Conservation (phyloP, 1,140 invertebrate species). For the Drosophila carrolli region DNA sequence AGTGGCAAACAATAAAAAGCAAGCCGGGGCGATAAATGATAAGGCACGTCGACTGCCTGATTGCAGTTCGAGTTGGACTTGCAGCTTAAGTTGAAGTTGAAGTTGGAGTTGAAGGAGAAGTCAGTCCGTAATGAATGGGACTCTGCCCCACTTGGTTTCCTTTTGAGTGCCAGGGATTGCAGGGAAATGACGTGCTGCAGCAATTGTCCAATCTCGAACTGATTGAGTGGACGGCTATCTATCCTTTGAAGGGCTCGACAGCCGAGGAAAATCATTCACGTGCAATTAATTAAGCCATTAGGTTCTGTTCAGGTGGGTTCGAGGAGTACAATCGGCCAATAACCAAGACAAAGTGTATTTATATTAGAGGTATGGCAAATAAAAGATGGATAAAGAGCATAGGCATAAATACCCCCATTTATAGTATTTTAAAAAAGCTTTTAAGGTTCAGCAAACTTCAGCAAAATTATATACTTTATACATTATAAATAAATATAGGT, state of each 20-base stretch:
- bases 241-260: constrained; percentile 9
- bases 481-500: not conserved
- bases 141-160: constrained; percentile 29
- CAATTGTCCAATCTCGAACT: constrained; percentile 34
- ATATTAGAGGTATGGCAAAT: not conserved
- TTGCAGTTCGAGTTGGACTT: constrained; percentile 40
- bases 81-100: constrained; percentile 16
- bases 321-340: not conserved
- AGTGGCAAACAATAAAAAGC: constrained; percentile 75
- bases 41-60: constrained; percentile 65
- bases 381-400: not conserved
- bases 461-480: not conserved
- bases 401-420: no score
- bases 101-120: constrained; percentile 2
- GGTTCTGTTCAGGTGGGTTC: constrained; percentile 14
- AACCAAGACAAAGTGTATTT: not conserved
- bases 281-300: constrained; percentile 54
- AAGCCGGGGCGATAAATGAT: constrained; percentile 73
- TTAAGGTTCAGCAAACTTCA: not conserved
- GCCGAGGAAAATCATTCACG: constrained; percentile 8
- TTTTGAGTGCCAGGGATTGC: constrained; percentile 34
- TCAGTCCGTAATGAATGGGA: constrained; percentile 43
- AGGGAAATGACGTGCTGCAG: constrained; percentile 34
- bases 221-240: constrained; percentile 44
- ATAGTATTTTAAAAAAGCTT: not conserved